Conservation (phyloP, 2,888 invertebrate genomes). For the Pemphredon lugubris region DNA sequence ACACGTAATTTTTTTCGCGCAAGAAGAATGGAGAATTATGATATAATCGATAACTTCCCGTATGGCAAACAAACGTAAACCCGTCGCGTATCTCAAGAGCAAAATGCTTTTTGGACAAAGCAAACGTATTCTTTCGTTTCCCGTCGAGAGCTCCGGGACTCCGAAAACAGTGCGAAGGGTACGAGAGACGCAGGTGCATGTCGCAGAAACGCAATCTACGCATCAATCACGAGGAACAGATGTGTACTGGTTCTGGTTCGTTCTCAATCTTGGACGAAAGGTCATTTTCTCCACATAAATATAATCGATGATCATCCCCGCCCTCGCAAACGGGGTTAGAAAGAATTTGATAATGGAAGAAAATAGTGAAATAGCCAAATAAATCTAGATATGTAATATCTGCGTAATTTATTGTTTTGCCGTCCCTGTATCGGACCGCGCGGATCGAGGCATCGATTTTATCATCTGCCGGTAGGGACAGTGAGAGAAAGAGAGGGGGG, state of each 20-base stretch:
- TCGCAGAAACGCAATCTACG: slow-evolving; percentile 73
- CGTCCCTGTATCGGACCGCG: too few relatives aligned
- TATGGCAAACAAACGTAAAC: neutral
- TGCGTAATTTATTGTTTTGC: too few relatives aligned
- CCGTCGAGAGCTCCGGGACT: slow-evolving; percentile 21
- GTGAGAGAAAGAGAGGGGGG: too few relatives aligned
- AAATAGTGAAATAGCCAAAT: too few relatives aligned
- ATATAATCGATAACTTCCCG: too few relatives aligned
- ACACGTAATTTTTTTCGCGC: neutral
- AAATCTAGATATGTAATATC: too few relatives aligned
- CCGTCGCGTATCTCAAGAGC: neutral
- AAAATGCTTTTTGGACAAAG: slow-evolving; percentile 11
- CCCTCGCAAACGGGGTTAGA: neutral
- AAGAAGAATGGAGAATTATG: too few relatives aligned
- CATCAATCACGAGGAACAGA: slow-evolving; percentile 78
- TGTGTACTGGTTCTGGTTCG: slow-evolving; percentile 63
- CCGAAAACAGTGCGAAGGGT: slow-evolving; percentile 43
- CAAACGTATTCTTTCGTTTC: slow-evolving; percentile 26
- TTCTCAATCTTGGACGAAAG: slow-evolving; percentile 55
- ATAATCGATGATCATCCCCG: slow-evolving; percentile 23
- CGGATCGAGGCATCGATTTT: neutral
- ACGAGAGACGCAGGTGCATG: slow-evolving; percentile 73
- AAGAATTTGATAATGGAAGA: neutral
- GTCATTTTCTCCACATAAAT: slow-evolving; percentile 25
- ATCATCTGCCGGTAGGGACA: too few relatives aligned